Evolutionary conservation across 2,797 vertebrate species (phyloP).

Genomic region (Falco columbarius): DNA sequence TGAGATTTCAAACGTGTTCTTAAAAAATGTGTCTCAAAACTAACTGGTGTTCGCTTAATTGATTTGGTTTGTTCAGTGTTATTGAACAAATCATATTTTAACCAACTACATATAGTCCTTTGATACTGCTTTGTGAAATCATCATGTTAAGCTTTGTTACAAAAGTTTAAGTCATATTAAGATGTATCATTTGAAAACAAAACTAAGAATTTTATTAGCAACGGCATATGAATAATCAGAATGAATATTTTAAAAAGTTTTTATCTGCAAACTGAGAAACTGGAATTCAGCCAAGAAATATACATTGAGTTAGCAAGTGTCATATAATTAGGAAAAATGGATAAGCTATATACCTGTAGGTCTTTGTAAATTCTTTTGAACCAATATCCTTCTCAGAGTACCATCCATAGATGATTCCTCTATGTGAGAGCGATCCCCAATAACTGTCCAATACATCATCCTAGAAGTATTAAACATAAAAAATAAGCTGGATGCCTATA

Average conservation of each 20-base stretch:
- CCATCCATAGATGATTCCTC: constrained; percentile 98
- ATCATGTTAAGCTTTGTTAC: not conserved
- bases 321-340: not conserved
- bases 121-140: not conserved
- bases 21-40: not conserved
- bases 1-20: not conserved
- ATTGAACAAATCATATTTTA: not conserved
- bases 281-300: not conserved
- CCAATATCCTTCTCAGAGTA: constrained; percentile 89
- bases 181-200: not conserved
- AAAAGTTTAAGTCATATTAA: not conserved
- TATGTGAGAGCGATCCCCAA: constrained; percentile 95
- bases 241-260: not conserved
- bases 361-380: constrained; percentile 94
- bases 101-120: not conserved
- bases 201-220: not conserved
- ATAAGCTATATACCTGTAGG: constrained; percentile 86
- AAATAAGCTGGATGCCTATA: not conserved
- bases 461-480: constrained; percentile 68
- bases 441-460: constrained; percentile 99
- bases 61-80: not conserved
- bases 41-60: not conserved
- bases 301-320: not conserved
- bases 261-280: not conserved
- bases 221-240: not conserved